These are phyloP conservation scores for Xiphophorus maculatus DNA, from an alignment of 2,113 vertebrate genomes.

Conservation along the genomic window DNA sequence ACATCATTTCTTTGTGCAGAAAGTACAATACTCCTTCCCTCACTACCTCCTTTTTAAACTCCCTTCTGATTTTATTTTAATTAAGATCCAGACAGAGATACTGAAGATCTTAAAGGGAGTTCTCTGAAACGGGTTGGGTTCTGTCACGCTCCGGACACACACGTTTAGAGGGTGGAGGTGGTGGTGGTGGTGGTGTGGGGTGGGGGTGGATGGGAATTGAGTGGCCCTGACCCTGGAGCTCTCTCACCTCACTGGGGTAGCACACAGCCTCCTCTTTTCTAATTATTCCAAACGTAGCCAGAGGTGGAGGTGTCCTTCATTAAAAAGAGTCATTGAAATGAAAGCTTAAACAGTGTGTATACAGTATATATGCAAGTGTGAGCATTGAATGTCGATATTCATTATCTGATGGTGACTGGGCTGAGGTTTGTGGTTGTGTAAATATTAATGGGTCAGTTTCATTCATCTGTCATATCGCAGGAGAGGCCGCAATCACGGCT, in stretches of 20 bases:
- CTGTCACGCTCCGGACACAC: slow-evolving; percentile 39
- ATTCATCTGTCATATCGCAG: slow-evolving; percentile 1
- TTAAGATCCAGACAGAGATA: slow-evolving; percentile 81
- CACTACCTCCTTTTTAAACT: slow-evolving; percentile 8
- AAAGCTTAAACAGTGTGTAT: slow-evolving; percentile 15
- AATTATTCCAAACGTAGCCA: slow-evolving; percentile 25
- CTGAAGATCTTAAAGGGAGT: slow-evolving; percentile 57
- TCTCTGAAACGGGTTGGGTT: slow-evolving; percentile 18
- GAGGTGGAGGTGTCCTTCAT: slow-evolving; percentile 59
- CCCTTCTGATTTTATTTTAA: slow-evolving; percentile 67
- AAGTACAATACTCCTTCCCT: not conserved
- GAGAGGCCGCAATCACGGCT: not conserved
- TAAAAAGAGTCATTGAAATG: slow-evolving; percentile 36
- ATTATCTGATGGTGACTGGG: slow-evolving; percentile 29
- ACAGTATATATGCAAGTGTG: slow-evolving; percentile 4
- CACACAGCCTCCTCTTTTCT: slow-evolving; percentile 9
- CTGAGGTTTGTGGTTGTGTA: slow-evolving; percentile 10
- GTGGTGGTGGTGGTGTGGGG: not conserved
- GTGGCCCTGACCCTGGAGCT: slow-evolving; percentile 56
- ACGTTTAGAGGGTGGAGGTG: no score
- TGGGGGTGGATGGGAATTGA: slow-evolving; percentile 49
- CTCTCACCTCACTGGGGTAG: slow-evolving; percentile 40
- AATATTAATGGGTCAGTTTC: slow-evolving; percentile 40
- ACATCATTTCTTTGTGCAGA: slow-evolving; percentile 60
- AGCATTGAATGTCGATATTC: slow-evolving; percentile 15